Percentiles rank a stretch among this genome's conserved stretches.
These are phyloP conservation scores for Eumacrocentrus americanus DNA, from an alignment of 2,888 invertebrate genomes.

Conservation along the genomic window DNA sequence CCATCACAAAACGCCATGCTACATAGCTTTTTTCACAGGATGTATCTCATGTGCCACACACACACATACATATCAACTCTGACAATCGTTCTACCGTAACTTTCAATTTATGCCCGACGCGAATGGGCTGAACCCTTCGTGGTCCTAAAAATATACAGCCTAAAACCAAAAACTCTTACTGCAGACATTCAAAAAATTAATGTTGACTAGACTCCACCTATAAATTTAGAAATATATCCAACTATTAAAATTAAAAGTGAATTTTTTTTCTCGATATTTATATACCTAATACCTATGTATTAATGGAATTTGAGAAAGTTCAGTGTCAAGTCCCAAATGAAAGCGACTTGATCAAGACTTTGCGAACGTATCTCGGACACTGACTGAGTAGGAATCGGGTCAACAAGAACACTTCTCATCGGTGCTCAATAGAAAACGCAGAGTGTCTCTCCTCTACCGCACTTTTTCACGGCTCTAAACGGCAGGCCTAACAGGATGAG, in stretches of 20 bases:
- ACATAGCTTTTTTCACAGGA: neutral
- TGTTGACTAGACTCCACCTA: neutral
- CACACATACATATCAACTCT: neutral
- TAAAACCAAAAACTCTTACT: neutral
- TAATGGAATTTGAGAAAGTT: neutral
- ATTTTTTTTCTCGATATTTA: no score
- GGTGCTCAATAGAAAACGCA: constrained; percentile 31
- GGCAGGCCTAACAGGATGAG: constrained; percentile 33
- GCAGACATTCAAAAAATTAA: constrained; percentile 2
- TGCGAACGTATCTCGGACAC: neutral
- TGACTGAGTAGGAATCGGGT: constrained; percentile 24
- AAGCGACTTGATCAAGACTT: neutral
- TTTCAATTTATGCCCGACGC: constrained; percentile 35
- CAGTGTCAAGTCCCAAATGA: neutral
- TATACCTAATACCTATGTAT: neutral
- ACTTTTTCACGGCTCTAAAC: constrained; percentile 35
- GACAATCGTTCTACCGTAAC: constrained; percentile 31
- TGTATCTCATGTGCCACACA: neutral
- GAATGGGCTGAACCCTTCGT: constrained; percentile 35
- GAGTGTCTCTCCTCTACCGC: constrained; percentile 31
- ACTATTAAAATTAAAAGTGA: neutral
- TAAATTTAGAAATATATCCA: neutral
- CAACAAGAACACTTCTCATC: constrained; percentile 25
- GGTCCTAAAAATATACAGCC: constrained; percentile 34
- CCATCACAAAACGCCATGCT: neutral